These are phyloP conservation scores for Hypothenemus hampei DNA, from an alignment of 1,140 invertebrate species.

Conservation along the genomic window DNA sequence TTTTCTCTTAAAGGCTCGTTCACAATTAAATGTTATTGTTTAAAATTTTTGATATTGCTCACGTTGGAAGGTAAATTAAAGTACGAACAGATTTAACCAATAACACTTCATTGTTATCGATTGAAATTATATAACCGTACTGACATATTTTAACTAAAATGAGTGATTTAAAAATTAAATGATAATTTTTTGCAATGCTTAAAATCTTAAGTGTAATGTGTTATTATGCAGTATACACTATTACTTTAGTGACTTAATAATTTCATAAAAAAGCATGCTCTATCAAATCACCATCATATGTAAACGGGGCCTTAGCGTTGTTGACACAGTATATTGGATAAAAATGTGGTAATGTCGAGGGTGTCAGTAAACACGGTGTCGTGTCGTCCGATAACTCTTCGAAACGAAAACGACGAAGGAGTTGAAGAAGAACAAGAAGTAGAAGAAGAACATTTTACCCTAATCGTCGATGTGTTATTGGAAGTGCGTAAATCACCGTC, in stretches of 20 bases:
- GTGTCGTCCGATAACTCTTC: conserved; percentile 19
- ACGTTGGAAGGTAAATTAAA: no score
- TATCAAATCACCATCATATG: neutral
- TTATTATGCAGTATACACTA: no score
- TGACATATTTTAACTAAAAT: no score
- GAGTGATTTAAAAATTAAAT: no score
- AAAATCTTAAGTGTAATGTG: no score
- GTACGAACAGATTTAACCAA: no score
- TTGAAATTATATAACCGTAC: no score
- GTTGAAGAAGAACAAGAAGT: no score
- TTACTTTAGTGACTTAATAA: neutral
- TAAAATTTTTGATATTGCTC: neutral
- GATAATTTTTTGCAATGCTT: no score
- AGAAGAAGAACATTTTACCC: conserved; percentile 19
- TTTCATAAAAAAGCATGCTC: neutral
- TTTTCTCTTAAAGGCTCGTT: neutral
- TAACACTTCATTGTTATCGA: no score
- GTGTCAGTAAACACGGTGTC: conserved; percentile 21
- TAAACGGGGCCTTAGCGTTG: conserved; percentile 3
- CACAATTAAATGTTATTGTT: neutral
- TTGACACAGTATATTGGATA: conserved; percentile 3
- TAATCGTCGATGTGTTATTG: conserved; percentile 24
- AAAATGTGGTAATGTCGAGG: conserved; percentile 18
- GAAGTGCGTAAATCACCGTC: conserved; percentile 22
- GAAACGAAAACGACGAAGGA: no score